A percentile compares a stretch with the other conserved stretches of the same genome.
These are phyloP conservation scores for Baccha elongata DNA, from an alignment of 2,888 invertebrate genomes.

Conservation along the genomic window DNA sequence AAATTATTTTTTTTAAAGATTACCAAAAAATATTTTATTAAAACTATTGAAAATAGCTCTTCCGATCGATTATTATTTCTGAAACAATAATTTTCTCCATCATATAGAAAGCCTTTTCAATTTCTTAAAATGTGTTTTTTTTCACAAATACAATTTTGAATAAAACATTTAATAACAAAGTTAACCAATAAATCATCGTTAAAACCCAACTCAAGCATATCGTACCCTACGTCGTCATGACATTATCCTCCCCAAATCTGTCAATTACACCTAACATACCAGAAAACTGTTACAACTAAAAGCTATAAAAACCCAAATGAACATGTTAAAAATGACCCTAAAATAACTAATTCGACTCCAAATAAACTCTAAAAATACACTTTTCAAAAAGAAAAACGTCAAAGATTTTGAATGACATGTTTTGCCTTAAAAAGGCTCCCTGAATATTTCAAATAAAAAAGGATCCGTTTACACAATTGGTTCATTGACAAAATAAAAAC, in stretches of 20 bases:
- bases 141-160: no score
- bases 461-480: neutral
- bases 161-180: no score
- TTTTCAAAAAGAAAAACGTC: slow-evolving; percentile 17
- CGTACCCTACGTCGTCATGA: neutral
- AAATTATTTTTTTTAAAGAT: no score
- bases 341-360: neutral
- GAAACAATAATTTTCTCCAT: no score
- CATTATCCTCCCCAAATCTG: neutral
- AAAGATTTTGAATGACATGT: slow-evolving; percentile 25
- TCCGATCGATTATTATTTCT: no score
- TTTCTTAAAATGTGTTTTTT: no score
- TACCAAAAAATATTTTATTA: no score
- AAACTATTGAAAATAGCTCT: no score
- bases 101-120: no score
- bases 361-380: slow-evolving; percentile 17
- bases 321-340: slow-evolving; percentile 12
- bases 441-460: neutral
- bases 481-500: slow-evolving; percentile 17
- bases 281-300: neutral
- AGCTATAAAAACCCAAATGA: neutral
- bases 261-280: slow-evolving; percentile 8
- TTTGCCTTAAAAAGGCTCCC: neutral
- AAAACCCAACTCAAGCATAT: slow-evolving; percentile 12
- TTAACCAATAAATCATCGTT: slow-evolving; percentile 23